Base-by-base conservation (phyloP, 2,888 invertebrate genomes). In the Coenonympha glycerion region DNA sequence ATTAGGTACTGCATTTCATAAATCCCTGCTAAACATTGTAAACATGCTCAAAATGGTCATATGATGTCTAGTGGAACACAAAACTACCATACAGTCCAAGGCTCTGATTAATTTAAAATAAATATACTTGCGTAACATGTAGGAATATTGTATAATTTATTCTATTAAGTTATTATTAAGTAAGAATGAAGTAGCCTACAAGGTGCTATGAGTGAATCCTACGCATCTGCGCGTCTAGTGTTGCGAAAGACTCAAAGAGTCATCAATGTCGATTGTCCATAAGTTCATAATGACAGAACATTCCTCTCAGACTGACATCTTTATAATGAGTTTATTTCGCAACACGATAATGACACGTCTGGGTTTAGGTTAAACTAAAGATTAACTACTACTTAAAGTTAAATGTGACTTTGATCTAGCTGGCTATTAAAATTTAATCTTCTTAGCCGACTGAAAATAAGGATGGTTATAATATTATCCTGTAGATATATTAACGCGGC, bases 151-250 rank as follows among this genome's bases (percentile, higher is more conserved):
- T n/a, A n/a, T n/a, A n/a, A n/a, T n/a, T n/a, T n/a, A 36, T n/a
- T n/a, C n/a, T 36, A 36, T 39, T 24, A 39, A 39, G 39, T 15
- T 39, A 39, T 39, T 39, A 24, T 39, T 24, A 39, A 39, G 39
- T 39, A 22, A 24, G 19, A 22, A 19, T 37, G 11, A 36, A 37
- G 22, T 13, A 15, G 24, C 9, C 21, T 11, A 21, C 15, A 15
- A 39, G n/a, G n/a, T n/a, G n/a, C n/a, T n/a, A n/a, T n/a, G n/a
- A n/a, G 39, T 39, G 24, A 24, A 3, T 13, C 39, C 39, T 15
- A 39, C 39, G 39, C 39, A 15, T 39, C 21, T 15, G 13, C 22
- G 9, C 19, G 19, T 22, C 24, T 15, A 15, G 15, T 24, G 22
- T 39, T 39, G 13, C 39, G 22, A 39, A 39, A 39, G 22, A 24